These are phyloP conservation scores for Ramazzottius varieornatus DNA, from an alignment of 2,888 invertebrate genomes.

Conservation along the genomic window DNA sequence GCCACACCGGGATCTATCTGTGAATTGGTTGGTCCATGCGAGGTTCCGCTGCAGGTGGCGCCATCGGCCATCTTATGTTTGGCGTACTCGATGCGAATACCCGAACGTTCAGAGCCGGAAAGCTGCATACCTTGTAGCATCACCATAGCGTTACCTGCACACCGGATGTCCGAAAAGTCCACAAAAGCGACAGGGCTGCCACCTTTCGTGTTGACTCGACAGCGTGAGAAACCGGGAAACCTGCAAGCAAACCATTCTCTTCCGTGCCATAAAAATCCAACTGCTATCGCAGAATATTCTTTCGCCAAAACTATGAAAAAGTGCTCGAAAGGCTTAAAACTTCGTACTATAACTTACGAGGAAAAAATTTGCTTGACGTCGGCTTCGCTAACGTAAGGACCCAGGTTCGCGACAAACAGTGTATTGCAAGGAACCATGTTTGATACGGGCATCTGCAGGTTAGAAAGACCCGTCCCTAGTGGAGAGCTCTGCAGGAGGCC, in stretches of 20 bases:
- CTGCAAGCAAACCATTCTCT: no score
- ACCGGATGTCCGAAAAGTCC: conserved; percentile 39
- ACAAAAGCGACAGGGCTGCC: conserved; percentile 42
- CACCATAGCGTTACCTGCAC: conserved; percentile 70
- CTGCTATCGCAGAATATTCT: no score
- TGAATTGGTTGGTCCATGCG: no score
- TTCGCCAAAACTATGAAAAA: no score
- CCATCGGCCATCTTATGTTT: conserved; percentile 90
- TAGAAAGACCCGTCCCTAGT: neutral
- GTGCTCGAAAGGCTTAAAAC: no score
- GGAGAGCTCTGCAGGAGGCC: neutral
- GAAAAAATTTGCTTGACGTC: conserved; percentile 93
- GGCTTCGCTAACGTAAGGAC: conserved; percentile 88
- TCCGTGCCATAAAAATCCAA: no score
- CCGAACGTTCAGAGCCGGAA: conserved; percentile 80
- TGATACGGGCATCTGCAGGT: neutral
- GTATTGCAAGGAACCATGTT: conserved; percentile 77
- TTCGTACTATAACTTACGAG: no score
- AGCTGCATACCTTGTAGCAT: conserved; percentile 83
- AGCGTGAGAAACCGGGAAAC: conserved; percentile 30
- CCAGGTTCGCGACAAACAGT: conserved; percentile 89
- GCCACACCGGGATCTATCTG: no score
- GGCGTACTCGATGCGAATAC: conserved; percentile 94
- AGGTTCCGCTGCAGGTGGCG: neutral
- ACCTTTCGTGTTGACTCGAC: conserved; percentile 91